Evolutionary conservation across 2,113 vertebrate species (phyloP).

Genomic region (Hippocampus zosterae): DNA sequence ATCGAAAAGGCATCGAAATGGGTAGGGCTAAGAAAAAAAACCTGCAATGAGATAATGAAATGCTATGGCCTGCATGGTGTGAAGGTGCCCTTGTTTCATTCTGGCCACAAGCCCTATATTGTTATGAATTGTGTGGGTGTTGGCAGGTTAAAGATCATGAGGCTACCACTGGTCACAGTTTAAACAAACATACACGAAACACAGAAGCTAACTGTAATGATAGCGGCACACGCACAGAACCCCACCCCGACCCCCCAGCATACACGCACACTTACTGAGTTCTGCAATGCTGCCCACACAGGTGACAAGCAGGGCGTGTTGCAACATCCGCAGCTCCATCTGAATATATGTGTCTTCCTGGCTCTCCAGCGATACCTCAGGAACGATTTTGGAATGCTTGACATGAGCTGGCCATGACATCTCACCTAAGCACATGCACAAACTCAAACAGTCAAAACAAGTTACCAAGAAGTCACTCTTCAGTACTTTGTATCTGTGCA

Average conservation of each 20-base stretch:
- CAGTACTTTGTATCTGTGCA: constrained; percentile 1
- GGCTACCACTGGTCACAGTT: constrained; percentile 2
- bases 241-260: constrained; percentile 11
- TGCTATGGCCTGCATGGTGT: no score
- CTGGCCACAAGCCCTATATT: no score
- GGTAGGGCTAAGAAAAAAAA: no score
- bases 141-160: no score
- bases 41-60: no score
- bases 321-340: constrained; percentile 85
- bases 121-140: no score
- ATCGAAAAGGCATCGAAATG: no score
- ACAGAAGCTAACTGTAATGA: constrained; percentile 15
- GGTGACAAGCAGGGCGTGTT: constrained; percentile 87
- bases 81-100: no score
- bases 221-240: background rate
- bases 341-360: constrained; percentile 80
- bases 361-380: constrained; percentile 58
- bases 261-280: constrained; percentile 79
- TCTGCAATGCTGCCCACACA: constrained; percentile 91
- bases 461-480: no score
- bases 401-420: constrained; percentile 84
- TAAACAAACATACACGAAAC: constrained; percentile 42
- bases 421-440: constrained; percentile 73
- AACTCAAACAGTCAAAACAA: constrained; percentile 6
- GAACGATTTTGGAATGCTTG: constrained; percentile 76